These are phyloP conservation scores for Acanthopleura granulata DNA, from an alignment of 2,888 invertebrate species.

Conservation along the genomic window DNA sequence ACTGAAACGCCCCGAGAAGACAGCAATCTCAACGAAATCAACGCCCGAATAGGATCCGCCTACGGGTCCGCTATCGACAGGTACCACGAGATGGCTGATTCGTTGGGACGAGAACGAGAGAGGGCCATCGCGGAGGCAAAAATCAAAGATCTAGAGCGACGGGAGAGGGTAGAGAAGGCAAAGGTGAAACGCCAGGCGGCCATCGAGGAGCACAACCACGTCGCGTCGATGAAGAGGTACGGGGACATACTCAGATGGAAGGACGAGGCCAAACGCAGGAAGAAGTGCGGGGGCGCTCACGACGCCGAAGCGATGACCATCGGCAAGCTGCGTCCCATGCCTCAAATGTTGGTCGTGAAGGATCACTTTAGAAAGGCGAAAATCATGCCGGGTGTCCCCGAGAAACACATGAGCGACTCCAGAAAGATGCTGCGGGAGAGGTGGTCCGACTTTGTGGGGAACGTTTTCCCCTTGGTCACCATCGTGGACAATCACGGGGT, in stretches of 20 bases:
- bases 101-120: not conserved
- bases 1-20: not conserved
- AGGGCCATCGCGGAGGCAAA: not conserved
- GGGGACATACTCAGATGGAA: not conserved
- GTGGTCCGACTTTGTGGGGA: not conserved
- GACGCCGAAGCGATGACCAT: not conserved
- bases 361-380: not conserved
- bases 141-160: not conserved
- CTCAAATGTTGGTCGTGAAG: slow-evolving; percentile 4
- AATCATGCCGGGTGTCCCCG: not conserved
- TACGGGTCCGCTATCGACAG: not conserved
- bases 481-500: not conserved
- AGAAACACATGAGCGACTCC: slow-evolving; percentile 1
- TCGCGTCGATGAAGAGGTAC: not conserved
- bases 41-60: not conserved
- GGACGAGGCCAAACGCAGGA: not conserved
- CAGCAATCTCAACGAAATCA: not conserved
- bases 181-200: not conserved
- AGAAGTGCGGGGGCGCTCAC: not conserved
- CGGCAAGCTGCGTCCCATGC: not conserved
- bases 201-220: not conserved
- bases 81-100: not conserved
- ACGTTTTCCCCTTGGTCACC: not conserved
- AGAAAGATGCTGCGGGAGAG: not conserved
- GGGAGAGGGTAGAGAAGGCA: not conserved